phyloP scores from a whole-genome alignment of 2,113 vertebrate species.

The Bubo blakistoni region DNA sequence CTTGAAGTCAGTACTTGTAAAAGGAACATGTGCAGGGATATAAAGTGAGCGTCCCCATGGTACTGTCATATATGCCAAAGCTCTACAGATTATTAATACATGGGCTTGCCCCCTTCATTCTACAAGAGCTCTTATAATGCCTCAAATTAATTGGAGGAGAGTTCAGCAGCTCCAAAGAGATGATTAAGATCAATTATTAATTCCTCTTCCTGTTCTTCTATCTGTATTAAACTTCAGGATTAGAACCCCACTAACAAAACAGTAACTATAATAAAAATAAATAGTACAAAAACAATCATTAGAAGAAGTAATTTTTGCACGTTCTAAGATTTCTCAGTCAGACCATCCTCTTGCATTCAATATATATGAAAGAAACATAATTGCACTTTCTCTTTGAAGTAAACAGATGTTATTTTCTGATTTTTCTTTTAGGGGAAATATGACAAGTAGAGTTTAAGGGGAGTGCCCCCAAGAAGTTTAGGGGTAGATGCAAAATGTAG shows the following conservation, averaged over 20 bases:
- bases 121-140: slow-evolving; percentile 29
- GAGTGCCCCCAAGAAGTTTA: neutral
- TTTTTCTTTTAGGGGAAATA: neutral
- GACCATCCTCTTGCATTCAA: neutral
- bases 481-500: neutral
- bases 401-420: neutral
- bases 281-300: neutral
- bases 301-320: neutral
- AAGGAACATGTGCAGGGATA: neutral
- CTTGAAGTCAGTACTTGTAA: neutral
- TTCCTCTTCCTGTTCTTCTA: neutral
- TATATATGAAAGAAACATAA: neutral
- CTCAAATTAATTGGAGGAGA: slow-evolving; percentile 47
- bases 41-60: neutral
- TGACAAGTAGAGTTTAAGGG: neutral
- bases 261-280: neutral
- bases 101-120: slow-evolving; percentile 18
- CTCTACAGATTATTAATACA: slow-evolving; percentile 24
- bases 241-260: neutral
- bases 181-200: slow-evolving; percentile 48
- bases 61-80: neutral
- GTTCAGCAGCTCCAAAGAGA: slow-evolving; percentile 34
- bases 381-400: neutral
- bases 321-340: neutral
- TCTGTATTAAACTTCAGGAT: neutral